phyloP scores from a whole-genome alignment of 2,888 invertebrate genomes.

The Chirona hameri region DNA sequence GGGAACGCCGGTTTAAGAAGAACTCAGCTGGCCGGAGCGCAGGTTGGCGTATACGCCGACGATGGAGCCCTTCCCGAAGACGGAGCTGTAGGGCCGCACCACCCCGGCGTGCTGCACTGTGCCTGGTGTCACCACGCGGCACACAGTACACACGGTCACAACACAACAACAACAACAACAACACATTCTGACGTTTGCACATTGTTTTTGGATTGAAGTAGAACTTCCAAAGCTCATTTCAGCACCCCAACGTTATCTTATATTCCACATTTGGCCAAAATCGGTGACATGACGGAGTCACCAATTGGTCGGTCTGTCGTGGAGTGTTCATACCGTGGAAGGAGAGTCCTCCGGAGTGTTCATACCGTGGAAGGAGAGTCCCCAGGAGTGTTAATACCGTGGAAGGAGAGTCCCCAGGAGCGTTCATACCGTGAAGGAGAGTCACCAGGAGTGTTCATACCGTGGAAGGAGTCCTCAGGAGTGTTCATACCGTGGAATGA shows the following conservation, averaged over 20 bases:
- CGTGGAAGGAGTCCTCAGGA: too few species aligned
- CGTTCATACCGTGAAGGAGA: too few species aligned
- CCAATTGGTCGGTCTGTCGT: too few species aligned
- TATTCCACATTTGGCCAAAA: too few species aligned
- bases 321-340: too few species aligned
- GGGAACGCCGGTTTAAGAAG: not conserved
- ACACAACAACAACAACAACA: not conserved
- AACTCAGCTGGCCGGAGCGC: not conserved
- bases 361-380: too few species aligned
- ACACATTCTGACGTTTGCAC: too few species aligned
- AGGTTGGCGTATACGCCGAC: constrained; percentile 6
- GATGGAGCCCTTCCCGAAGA: not conserved
- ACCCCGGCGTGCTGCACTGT: not conserved
- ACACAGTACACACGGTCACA: not conserved
- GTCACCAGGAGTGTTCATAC: not conserved
- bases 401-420: constrained; percentile 1
- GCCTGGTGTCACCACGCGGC: not conserved
- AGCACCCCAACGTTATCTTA: too few species aligned
- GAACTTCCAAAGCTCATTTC: too few species aligned
- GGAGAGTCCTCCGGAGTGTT: not conserved
- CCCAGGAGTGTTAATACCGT: constrained; percentile 1
- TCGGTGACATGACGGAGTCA: too few species aligned
- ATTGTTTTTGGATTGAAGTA: too few species aligned
- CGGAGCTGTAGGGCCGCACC: not conserved
- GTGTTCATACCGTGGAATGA: too few species aligned